Evolutionary conservation across 1,140 invertebrate genomes (phyloP).

Genomic region (Paralvinella palmiformis): DNA sequence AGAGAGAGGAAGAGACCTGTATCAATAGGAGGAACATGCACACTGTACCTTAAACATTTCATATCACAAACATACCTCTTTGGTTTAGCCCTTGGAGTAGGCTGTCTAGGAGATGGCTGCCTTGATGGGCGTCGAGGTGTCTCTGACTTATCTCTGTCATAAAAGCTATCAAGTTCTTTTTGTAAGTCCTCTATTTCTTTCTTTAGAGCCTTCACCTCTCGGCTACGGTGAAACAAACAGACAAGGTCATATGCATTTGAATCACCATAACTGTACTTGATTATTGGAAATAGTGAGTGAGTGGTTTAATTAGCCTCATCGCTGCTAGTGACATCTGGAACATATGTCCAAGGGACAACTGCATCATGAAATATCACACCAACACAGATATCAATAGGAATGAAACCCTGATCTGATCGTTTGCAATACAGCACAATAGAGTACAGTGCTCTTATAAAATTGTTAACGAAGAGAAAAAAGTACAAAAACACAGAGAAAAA

Average conservation of each 20-base stretch:
- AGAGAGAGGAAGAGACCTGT: no score
- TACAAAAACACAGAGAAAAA: not conserved
- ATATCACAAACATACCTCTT: not conserved
- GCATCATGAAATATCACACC: no score
- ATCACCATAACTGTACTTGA: no score
- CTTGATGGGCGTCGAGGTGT: not conserved
- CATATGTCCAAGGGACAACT: no score
- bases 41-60: slow-evolving; percentile 7
- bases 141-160: slow-evolving; percentile 12
- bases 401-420: not conserved
- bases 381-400: no score
- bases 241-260: no score
- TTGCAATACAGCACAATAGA: not conserved
- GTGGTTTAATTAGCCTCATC: no score
- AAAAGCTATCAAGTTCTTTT: slow-evolving; percentile 17
- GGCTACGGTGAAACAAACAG: slow-evolving; percentile 9
- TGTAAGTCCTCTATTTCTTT: slow-evolving; percentile 21
- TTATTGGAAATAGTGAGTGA: no score
- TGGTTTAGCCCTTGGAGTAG: not conserved
- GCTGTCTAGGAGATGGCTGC: not conserved
- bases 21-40: no score
- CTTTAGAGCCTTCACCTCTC: slow-evolving; percentile 19
- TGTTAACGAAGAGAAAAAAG: not conserved
- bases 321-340: no score
- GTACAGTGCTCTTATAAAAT: not conserved